A percentile compares a stretch with the other conserved stretches of the same genome.
Evolutionary conservation across 2,797 vertebrate species (phyloP).

Genomic region (Rhincodon typus): DNA sequence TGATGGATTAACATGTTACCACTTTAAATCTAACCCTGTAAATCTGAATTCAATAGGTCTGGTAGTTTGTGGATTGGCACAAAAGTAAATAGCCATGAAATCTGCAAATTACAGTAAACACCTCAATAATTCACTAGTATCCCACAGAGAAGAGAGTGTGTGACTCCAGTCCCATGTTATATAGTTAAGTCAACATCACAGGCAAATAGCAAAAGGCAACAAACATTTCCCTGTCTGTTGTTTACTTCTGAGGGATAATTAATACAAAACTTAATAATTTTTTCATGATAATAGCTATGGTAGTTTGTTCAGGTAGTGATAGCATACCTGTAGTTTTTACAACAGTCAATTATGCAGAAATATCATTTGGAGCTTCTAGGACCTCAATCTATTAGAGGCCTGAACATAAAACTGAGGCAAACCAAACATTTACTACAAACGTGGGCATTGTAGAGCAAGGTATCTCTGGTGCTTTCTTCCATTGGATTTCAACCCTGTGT

Average conservation of each 20-base stretch:
- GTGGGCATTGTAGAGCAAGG: too few relatives aligned
- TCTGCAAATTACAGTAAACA: not conserved
- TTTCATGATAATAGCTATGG: not conserved
- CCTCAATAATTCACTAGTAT: not conserved
- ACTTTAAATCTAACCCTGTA: not conserved
- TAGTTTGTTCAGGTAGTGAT: not conserved
- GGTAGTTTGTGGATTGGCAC: not conserved
- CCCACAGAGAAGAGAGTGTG: not conserved
- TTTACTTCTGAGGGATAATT: not conserved
- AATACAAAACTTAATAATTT: not conserved
- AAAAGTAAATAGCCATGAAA: not conserved
- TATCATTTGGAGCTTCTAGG: too few relatives aligned
- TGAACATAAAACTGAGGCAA: too few relatives aligned
- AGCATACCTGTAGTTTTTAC: too few relatives aligned
- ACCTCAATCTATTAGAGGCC: too few relatives aligned
- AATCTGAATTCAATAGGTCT: not conserved
- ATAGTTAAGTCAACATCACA: not conserved
- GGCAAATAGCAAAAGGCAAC: not conserved
- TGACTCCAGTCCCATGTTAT: not conserved
- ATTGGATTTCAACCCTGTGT: too few relatives aligned
- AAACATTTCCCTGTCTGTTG: not conserved
- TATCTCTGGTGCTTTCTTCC: too few relatives aligned
- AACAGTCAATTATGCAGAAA: too few relatives aligned
- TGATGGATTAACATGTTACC: not conserved
- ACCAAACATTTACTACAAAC: too few relatives aligned